Evolutionary conservation across 2,888 invertebrate species (phyloP), one percentile per base, ranked within the genome.

Genomic region (Caenorhabditis sp.): DNA sequence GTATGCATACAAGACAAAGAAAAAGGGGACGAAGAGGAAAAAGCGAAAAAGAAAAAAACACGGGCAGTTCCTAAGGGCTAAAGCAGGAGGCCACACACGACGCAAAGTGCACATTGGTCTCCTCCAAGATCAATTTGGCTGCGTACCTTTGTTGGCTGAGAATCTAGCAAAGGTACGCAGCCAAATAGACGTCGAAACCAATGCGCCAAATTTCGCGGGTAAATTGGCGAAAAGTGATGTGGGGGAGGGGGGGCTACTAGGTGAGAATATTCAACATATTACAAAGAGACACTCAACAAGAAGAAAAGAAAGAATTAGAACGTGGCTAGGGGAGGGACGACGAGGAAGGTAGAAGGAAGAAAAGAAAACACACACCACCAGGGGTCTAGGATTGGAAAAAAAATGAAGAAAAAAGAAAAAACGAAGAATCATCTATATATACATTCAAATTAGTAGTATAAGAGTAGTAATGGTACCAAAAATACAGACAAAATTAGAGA

Each of bases 321-420:
- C 72, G 72, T 72, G 72, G 72, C 72, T 72, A 72, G 55, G 44
- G 24, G 22, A 47, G 47, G 53, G 53, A n/a, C n/a, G n/a, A n/a
- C n/a, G n/a, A n/a, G n/a, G n/a, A n/a, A n/a, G n/a, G n/a, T n/a
- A n/a, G n/a, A 20, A 32, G 24, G 13, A 28, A 40, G 44, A 47
- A 47, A 53, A 44, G 26, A 51, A 56, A 32, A 55, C 18, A n/a
- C 53, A 11, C 58, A 58, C 69, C 68, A 58, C 68, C 68, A 69
- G 56, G 56, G 68, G 68, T 69, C 35, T 58, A 44, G 28, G 32
- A 26, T 6, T n/a, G n/a, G 18, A 18, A 18, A 47, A 18, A 20
- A 40, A 26, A 20, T n/a, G n/a, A 47, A 18, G 47, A 47, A 18
- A 20, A 47, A 3, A 3, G 9, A 47, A 47, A 47, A 47, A 20